A percentile compares a stretch with the other conserved stretches of the same genome.
These are phyloP conservation scores for Scaptodrosophila latifasciaeformis DNA, from an alignment of 2,888 invertebrate species.

Conservation along the genomic window DNA sequence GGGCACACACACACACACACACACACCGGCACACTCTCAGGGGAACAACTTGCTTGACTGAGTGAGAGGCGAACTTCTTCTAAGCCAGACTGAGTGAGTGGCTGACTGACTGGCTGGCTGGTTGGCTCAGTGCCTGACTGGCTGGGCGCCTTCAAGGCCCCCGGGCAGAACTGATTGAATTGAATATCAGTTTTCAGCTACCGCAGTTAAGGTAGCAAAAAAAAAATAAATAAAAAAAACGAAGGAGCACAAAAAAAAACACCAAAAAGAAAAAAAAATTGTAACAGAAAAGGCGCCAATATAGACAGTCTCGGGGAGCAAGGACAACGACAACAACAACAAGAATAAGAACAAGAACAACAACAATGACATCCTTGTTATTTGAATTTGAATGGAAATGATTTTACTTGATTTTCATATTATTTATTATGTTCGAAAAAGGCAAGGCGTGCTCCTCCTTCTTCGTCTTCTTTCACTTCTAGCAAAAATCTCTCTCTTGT, in stretches of 20 bases:
- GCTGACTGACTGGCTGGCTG: no score
- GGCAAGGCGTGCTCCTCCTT: slow-evolving; percentile 26
- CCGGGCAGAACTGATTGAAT: slow-evolving; percentile 55
- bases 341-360: not conserved
- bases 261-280: no score
- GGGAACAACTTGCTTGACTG: no score
- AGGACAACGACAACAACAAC: not conserved
- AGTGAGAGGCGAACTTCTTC: no score
- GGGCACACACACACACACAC: not conserved
- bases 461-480: slow-evolving; percentile 20
- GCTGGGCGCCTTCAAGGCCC: slow-evolving; percentile 2
- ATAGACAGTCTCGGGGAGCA: not conserved
- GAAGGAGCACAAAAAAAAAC: no score
- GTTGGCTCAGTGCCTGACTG: not conserved
- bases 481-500: no score
- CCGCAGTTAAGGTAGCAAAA: slow-evolving; percentile 1
- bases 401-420: slow-evolving; percentile 66
- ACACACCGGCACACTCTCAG: no score
- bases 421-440: slow-evolving; percentile 48
- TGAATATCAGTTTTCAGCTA: slow-evolving; percentile 63
- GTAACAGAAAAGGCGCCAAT: not conserved
- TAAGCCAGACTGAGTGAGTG: no score
- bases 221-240: no score
- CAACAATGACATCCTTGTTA: slow-evolving; percentile 22
- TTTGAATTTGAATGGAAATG: slow-evolving; percentile 64